These are phyloP conservation scores for Muntiacus muntjak DNA, from an alignment of 2,113 vertebrate genomes.

Conservation along the genomic window DNA sequence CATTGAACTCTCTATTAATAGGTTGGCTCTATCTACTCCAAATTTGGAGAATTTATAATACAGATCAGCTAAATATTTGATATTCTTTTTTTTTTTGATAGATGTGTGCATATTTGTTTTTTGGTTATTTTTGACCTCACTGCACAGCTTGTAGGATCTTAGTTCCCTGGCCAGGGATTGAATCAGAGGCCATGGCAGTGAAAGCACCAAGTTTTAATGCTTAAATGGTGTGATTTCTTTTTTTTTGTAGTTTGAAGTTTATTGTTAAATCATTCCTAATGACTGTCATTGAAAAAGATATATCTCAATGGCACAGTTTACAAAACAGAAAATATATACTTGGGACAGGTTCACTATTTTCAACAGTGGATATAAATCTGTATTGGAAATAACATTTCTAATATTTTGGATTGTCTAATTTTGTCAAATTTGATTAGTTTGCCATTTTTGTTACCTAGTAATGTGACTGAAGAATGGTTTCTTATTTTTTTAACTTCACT, in stretches of 20 bases:
- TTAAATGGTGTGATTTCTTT: conserved; percentile 44
- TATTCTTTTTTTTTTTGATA: not conserved
- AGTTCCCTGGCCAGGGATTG: not conserved
- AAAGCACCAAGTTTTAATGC: not conserved
- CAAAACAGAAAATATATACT: not conserved
- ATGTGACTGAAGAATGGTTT: not conserved
- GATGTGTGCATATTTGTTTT: not conserved
- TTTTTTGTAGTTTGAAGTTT: not conserved
- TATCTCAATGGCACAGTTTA: not conserved
- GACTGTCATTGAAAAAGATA: not conserved
- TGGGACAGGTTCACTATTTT: not conserved
- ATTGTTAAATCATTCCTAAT: not conserved
- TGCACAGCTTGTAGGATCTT: not conserved
- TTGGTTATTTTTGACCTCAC: not conserved
- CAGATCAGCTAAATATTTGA: not conserved
- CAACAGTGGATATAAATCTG: not conserved
- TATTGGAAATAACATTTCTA: not conserved
- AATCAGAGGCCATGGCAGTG: not conserved
- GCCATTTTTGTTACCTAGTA: not conserved
- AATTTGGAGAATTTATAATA: not conserved
- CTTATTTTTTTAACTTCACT: not conserved
- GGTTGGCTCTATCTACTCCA: not conserved
- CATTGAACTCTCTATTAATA: not conserved
- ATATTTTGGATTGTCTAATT: conserved; percentile 5
- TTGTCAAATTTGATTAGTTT: not conserved